Percentiles rank a stretch among this genome's conserved stretches.
These are phyloP conservation scores for Dryas iulia DNA, from an alignment of 1,140 invertebrate genomes.

Conservation along the genomic window DNA sequence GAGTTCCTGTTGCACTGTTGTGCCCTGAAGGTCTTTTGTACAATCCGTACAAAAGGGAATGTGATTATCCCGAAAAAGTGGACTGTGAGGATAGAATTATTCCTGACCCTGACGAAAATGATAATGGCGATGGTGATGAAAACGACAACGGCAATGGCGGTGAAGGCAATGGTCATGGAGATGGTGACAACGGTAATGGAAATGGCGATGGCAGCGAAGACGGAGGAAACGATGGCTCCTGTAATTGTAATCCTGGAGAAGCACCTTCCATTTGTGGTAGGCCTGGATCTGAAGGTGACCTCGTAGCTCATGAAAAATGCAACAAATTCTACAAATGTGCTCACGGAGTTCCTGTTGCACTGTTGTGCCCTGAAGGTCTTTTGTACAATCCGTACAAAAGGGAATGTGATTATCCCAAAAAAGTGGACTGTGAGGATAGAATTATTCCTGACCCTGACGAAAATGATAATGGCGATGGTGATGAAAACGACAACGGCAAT, in stretches of 20 bases:
- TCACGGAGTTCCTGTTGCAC: slow-evolving; percentile 23
- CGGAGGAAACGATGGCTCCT: neutral
- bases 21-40: no score
- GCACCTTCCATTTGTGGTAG: slow-evolving; percentile 40
- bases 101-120: no score
- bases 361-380: slow-evolving; percentile 45
- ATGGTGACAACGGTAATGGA: slow-evolving; percentile 10
- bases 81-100: no score
- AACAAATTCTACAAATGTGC: slow-evolving; percentile 45
- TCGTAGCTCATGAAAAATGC: no score
- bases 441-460: slow-evolving; percentile 21
- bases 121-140: slow-evolving; percentile 2
- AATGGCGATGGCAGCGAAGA: slow-evolving; percentile 8
- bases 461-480: neutral
- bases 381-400: slow-evolving; percentile 81
- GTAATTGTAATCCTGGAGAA: slow-evolving; percentile 36
- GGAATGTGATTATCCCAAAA: slow-evolving; percentile 77
- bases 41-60: no score
- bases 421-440: slow-evolving; percentile 40
- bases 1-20: no score
- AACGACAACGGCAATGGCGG: slow-evolving; percentile 3
- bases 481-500: slow-evolving; percentile 2
- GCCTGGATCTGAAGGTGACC: slow-evolving; percentile 29
- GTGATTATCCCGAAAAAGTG: no score
- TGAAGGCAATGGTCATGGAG: slow-evolving; percentile 3